Base-by-base conservation (phyloP, 2,888 invertebrate species). In the Brachyopa scutellaris region DNA sequence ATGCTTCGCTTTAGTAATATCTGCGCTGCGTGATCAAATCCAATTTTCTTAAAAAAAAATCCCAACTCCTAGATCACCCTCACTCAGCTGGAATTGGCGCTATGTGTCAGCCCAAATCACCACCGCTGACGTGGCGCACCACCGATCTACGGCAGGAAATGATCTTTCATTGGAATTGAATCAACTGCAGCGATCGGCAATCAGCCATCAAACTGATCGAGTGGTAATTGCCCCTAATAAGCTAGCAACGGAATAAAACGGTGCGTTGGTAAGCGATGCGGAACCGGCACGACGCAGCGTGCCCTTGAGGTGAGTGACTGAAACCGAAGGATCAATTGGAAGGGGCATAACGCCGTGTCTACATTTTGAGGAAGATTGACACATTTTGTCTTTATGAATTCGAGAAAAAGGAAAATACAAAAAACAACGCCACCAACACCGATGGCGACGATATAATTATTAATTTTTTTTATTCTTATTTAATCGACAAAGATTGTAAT, bases 381-480 rank as follows among this genome's bases (percentile, higher is more conserved):
- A 82, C 70, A 55, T 82, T 82, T 70, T 53, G 70, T 77, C 70
- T 45, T 82, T 77, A 59, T 59, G 42, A 61, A 57, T 38, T 26
- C 6, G 26, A 26, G 57, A 45, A 57, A 51, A 59, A 23, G 67
- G 40, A n/a, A n/a, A n/a, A n/a, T n/a, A n/a, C 70, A 38, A 40
- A 13, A 11, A 59, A 5, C 19, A 21, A 8, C 19, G 15, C 51
- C 74, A 67, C 38, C 49, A 67, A 47, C 55, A 76, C 67, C 82
- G 70, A 59, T 77, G 80, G 76, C 70, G 82, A 77, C 77, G 82
- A 82, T 77, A 64, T 77, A 70, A 77, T 82, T 77, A 82, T 76
- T 45, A 55, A 26, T 26, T 3, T 3, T 26, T n/a, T n/a, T n/a
- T n/a, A n/a, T n/a, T n/a, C n/a, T n/a, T n/a, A n/a, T n/a, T 67